These are phyloP conservation scores for Drosophila tanythrix DNA, from an alignment of 2,888 invertebrate genomes.

Conservation along the genomic window DNA sequence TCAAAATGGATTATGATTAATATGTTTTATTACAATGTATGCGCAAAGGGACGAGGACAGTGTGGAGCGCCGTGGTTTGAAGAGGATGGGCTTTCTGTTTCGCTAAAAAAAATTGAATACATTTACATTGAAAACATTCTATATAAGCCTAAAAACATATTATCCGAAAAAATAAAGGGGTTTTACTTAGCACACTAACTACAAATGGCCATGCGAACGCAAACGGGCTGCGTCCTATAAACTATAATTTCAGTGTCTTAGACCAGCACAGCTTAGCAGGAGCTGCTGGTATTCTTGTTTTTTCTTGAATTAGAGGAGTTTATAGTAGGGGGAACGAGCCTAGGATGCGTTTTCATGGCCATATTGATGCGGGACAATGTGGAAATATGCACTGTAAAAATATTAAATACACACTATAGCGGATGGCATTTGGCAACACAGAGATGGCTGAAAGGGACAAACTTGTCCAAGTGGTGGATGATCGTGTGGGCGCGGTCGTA, in stretches of 20 bases:
- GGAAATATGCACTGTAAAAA: conserved; percentile 17
- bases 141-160: conserved; percentile 58
- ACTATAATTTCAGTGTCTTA: not conserved
- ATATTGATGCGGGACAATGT: conserved; percentile 22
- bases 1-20: not conserved
- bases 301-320: not conserved
- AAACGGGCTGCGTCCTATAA: conserved; percentile 26
- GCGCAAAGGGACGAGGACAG: conserved; percentile 29
- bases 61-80: conserved; percentile 12
- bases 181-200: conserved; percentile 32
- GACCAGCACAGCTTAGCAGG: conserved; percentile 39
- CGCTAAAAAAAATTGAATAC: conserved; percentile 25
- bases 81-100: conserved; percentile 8
- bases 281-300: not conserved
- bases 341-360: conserved; percentile 59
- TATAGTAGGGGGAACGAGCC: conserved; percentile 20
- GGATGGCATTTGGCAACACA: conserved; percentile 1
- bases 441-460: conserved; percentile 11
- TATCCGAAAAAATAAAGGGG: conserved; percentile 20
- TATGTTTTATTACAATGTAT: conserved; percentile 6
- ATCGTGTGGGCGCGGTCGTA: conserved; percentile 63
- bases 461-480: conserved; percentile 5
- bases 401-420: not conserved
- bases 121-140: conserved; percentile 49
- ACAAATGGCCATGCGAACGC: conserved; percentile 57